phyloP scores from a whole-genome alignment of 2,797 vertebrate genomes.

The Euphonia xanthogaster region DNA sequence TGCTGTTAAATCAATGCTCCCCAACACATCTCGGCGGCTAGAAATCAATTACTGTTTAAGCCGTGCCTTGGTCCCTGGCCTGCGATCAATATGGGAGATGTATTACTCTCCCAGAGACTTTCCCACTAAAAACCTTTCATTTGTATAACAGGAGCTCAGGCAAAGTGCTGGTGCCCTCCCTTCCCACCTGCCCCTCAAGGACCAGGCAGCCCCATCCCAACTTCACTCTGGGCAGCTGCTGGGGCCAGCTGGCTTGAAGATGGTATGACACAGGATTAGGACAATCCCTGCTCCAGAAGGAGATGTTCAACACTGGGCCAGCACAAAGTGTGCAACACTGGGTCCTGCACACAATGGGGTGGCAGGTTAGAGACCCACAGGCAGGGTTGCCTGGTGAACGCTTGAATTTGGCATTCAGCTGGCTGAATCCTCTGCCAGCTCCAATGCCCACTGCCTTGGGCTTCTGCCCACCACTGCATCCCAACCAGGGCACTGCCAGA shows the following conservation, averaged over 20 bases:
- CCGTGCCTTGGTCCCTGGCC: constrained; percentile 75
- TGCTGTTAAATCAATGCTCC: constrained; percentile 83
- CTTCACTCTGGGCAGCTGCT: background rate
- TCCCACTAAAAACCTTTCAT: constrained; percentile 75
- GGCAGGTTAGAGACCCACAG: background rate
- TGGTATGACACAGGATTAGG: background rate
- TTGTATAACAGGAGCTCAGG: constrained; percentile 70
- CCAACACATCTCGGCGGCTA: constrained; percentile 76
- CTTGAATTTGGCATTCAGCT: no score
- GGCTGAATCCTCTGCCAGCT: background rate
- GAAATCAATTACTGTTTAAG: constrained; percentile 86
- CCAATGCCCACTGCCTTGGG: accelerated
- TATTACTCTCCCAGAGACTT: constrained; percentile 74
- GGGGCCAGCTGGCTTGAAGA: background rate
- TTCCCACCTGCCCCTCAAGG: background rate
- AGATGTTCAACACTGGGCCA: background rate
- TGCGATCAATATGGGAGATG: constrained; percentile 74
- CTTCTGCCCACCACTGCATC: background rate
- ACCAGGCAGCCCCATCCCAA: background rate
- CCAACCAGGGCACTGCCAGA: background rate
- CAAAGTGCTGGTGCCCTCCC: background rate
- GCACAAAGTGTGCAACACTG: background rate
- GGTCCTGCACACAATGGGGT: accelerated
- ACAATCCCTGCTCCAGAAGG: background rate
- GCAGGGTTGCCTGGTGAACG: background rate